Conservation (phyloP, 2,888 invertebrate species). For the Drosophila borealis region DNA sequence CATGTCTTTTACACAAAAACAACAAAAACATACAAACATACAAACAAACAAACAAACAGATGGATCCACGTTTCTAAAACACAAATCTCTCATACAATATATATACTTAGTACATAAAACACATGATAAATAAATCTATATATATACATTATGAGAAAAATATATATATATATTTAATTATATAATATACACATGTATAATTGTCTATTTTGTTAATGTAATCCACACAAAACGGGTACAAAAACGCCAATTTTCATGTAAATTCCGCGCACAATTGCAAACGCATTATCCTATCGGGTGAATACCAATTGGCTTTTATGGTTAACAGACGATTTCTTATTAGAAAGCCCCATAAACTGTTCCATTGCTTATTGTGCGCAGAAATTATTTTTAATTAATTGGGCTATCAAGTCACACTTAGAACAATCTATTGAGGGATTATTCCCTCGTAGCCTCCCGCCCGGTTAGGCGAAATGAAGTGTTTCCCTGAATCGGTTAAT, state of each 20-base stretch:
- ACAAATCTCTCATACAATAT: slow-evolving; percentile 51
- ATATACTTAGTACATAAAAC: slow-evolving; percentile 31
- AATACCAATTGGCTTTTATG: slow-evolving; percentile 5
- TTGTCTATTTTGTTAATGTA: slow-evolving; percentile 67
- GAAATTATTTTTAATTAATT: neutral
- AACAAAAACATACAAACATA: neutral
- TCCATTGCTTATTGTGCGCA: neutral
- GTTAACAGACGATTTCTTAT: neutral
- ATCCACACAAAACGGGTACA: slow-evolving; percentile 36
- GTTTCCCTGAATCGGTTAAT: neutral
- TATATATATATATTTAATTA: slow-evolving; percentile 31
- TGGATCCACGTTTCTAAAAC: slow-evolving; percentile 72
- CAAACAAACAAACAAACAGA: slow-evolving; percentile 32
- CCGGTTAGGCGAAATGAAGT: neutral
- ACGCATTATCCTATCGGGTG: neutral
- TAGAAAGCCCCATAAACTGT: neutral
- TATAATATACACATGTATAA: slow-evolving; percentile 39
- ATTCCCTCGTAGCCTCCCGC: neutral
- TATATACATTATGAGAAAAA: slow-evolving; percentile 42
- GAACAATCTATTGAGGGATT: neutral
- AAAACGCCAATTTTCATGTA: slow-evolving; percentile 15
- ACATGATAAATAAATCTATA: slow-evolving; percentile 50
- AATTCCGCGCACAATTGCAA: slow-evolving; percentile 8
- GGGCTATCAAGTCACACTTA: neutral
- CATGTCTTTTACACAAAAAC: slow-evolving; percentile 55